phyloP scores from a whole-genome alignment of 2,113 vertebrate species.

The Rhineura floridana region DNA sequence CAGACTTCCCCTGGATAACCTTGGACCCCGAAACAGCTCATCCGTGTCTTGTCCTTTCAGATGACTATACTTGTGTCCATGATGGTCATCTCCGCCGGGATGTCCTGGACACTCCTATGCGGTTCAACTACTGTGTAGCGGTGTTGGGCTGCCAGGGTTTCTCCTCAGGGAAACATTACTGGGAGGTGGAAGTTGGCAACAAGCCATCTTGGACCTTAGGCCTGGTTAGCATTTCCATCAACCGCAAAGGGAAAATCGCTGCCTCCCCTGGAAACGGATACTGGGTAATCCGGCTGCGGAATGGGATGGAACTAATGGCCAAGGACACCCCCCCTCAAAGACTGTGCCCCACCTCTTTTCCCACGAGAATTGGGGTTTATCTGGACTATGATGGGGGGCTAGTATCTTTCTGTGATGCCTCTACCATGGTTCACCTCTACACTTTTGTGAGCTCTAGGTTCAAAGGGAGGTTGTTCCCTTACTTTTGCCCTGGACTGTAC shows the following conservation, averaged over 20 bases:
- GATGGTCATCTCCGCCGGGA: background rate
- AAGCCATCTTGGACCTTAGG: conserved; percentile 29
- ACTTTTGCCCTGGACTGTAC: conserved; percentile 12
- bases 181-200: conserved; percentile 29
- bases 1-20: conserved; percentile 4
- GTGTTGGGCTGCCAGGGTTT: conserved; percentile 23
- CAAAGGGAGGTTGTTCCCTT: background rate
- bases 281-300: conserved; percentile 14
- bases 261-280: conserved; percentile 2
- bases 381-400: background rate
- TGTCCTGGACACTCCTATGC: background rate
- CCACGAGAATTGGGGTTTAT: conserved; percentile 9
- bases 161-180: conserved; percentile 24
- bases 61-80: conserved; percentile 10
- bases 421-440: background rate
- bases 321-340: background rate
- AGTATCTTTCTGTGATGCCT: conserved; percentile 13
- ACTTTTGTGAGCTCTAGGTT: background rate
- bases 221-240: conserved; percentile 19
- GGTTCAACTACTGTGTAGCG: conserved; percentile 21
- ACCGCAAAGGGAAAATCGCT: conserved; percentile 19
- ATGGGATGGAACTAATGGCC: conserved; percentile 6
- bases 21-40: conserved; percentile 34
- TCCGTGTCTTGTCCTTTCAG: conserved; percentile 10
- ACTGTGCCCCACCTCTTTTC: background rate